These are phyloP conservation scores for Okamejei kenojei DNA, from an alignment of 2,797 vertebrate genomes.

Conservation along the genomic window DNA sequence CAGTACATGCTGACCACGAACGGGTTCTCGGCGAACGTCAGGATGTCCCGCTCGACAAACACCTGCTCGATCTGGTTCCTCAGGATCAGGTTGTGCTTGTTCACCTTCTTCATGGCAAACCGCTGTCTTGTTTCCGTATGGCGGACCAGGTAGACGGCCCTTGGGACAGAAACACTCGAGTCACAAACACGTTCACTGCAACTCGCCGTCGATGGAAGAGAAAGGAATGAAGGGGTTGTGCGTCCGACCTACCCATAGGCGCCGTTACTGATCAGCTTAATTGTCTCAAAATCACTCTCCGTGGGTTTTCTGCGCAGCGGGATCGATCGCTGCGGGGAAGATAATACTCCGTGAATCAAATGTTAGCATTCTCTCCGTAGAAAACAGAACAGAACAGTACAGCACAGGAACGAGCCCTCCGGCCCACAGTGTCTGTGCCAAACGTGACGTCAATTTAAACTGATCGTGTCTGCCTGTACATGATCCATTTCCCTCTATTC, in stretches of 20 bases:
- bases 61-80: slow-evolving; percentile 98
- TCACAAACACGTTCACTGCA: not conserved
- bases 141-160: slow-evolving; percentile 86
- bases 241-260: slow-evolving; percentile 79
- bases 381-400: no score
- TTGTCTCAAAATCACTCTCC: slow-evolving; percentile 88
- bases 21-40: slow-evolving; percentile 94
- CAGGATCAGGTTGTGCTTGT: slow-evolving; percentile 92
- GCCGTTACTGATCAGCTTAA: slow-evolving; percentile 94
- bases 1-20: slow-evolving; percentile 98
- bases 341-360: not conserved
- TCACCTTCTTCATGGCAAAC: slow-evolving; percentile 97
- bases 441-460: no score
- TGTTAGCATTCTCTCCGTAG: not conserved
- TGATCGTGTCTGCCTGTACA: no score
- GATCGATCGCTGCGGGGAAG: slow-evolving; percentile 52
- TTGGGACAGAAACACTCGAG: slow-evolving; percentile 43
- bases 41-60: slow-evolving; percentile 92
- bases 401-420: no score
- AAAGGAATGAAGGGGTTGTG: not conserved
- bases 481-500: no score
- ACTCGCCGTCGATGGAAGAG: not conserved
- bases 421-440: no score
- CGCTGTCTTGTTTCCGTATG: slow-evolving; percentile 87
- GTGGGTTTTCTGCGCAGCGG: slow-evolving; percentile 77